A percentile compares a stretch with the other conserved stretches of the same genome.
phyloP scores from a whole-genome alignment of 2,113 vertebrate genomes.

The Collichthys lucidus region DNA sequence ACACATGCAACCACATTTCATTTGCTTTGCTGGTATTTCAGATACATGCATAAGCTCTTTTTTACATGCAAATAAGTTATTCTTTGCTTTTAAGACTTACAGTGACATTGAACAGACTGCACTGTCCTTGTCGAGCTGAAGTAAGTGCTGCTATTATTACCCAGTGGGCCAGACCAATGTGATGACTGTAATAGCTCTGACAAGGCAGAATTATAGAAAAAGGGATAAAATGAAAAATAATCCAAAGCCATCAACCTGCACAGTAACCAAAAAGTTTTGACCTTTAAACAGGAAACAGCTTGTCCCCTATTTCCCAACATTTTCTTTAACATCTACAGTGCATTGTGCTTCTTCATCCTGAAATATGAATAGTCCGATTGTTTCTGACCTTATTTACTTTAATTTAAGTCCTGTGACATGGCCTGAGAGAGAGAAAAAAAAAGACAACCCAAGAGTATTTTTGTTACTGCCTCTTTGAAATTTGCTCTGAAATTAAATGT shows the following conservation, averaged over 20 bases:
- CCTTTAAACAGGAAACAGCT: slow-evolving; percentile 6
- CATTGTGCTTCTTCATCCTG: slow-evolving; percentile 5
- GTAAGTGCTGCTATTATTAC: slow-evolving; percentile 2
- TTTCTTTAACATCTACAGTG: neutral
- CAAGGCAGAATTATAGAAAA: neutral
- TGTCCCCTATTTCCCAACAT: neutral
- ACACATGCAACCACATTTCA: too few species aligned
- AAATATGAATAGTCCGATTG: slow-evolving; percentile 27
- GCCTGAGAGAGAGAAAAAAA: slow-evolving; percentile 44
- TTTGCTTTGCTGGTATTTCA: neutral
- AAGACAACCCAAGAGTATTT: slow-evolving; percentile 49
- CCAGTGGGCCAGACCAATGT: neutral
- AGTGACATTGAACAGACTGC: neutral
- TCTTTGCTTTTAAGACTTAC: neutral
- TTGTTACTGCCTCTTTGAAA: slow-evolving; percentile 43
- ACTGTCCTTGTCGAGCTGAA: neutral
- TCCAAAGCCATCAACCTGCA: neutral
- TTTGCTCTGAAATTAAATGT: slow-evolving; percentile 56
- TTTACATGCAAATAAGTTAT: neutral
- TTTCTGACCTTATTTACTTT: slow-evolving; percentile 68
- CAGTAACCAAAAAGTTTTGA: neutral
- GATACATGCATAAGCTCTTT: neutral
- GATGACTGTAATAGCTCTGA: neutral
- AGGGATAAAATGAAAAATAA: neutral
- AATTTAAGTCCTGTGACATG: slow-evolving; percentile 14